These are phyloP conservation scores for Yponomeuta cagnagella DNA, from an alignment of 2,888 invertebrate species.

Conservation along the genomic window DNA sequence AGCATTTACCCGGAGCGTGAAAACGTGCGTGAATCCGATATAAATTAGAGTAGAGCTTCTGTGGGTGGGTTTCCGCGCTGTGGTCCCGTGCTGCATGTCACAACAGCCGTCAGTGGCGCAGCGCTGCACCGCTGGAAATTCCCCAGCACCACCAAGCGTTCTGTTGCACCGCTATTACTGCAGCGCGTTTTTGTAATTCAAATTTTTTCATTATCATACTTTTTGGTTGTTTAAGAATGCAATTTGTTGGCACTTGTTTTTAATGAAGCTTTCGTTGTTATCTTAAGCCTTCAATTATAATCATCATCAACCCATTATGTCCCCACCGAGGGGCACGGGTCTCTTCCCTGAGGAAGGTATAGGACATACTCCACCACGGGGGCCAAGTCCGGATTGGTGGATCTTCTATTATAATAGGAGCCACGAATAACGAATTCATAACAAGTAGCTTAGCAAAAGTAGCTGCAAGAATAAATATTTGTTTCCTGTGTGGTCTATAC, in stretches of 20 bases:
- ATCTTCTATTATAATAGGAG: no score
- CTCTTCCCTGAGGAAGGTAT: no score
- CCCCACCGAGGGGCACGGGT: no score
- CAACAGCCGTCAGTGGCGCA: constrained; percentile 1
- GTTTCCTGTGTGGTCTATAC: background rate
- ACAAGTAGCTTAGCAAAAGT: no score
- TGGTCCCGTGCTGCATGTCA: background rate
- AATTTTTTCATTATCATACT: constrained; percentile 52
- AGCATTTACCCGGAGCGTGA: no score
- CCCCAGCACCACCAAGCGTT: background rate
- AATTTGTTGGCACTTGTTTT: constrained; percentile 41
- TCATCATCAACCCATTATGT: no score
- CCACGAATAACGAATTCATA: no score
- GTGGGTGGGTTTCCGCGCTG: background rate
- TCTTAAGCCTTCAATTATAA: no score
- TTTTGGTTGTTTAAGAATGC: constrained; percentile 62
- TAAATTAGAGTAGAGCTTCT: background rate
- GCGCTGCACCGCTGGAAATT: background rate
- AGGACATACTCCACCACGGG: no score
- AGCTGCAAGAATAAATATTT: background rate
- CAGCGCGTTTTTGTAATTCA: constrained; percentile 24
- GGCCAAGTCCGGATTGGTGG: no score
- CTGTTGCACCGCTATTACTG: background rate
- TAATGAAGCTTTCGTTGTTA: constrained; percentile 11
- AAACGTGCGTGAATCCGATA: no score